Conservation (phyloP, 2,888 invertebrate species). For the Pseudolycoriella hygida region DNA sequence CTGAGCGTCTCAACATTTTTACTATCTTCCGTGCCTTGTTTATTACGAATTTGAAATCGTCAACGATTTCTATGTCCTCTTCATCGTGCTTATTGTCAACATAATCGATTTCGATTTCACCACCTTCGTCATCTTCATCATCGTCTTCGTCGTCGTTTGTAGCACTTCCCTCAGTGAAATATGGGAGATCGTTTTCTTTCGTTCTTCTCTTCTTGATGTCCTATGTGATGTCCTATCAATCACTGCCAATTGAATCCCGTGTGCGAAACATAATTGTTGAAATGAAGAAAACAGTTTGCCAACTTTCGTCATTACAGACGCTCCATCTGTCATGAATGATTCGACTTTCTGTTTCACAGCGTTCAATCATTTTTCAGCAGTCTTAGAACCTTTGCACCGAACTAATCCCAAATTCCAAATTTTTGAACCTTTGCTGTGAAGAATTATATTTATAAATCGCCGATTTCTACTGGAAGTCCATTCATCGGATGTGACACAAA, state of each 20-base stretch:
- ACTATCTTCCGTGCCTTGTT: too few species aligned
- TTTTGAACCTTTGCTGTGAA: slow-evolving; percentile 1
- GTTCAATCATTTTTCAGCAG: neutral
- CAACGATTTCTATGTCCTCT: too few species aligned
- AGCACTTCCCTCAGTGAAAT: neutral
- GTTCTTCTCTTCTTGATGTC: too few species aligned
- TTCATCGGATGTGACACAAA: slow-evolving; percentile 9
- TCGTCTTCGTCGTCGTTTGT: neutral
- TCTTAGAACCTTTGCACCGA: slow-evolving; percentile 9
- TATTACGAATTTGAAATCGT: too few species aligned
- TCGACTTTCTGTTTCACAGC: slow-evolving; percentile 9
- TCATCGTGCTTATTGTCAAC: too few species aligned
- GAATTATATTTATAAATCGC: neutral
- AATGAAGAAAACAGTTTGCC: slow-evolving; percentile 10
- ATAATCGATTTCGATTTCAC: neutral
- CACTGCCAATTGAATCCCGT: too few species aligned
- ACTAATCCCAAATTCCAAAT: slow-evolving; percentile 12
- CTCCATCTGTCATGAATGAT: slow-evolving; percentile 11
- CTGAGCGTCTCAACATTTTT: neutral
- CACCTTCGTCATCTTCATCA: neutral
- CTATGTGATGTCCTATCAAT: slow-evolving; percentile 13
- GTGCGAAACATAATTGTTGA: slow-evolving; percentile 14
- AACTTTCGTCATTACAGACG: slow-evolving; percentile 12
- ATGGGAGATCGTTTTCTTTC: too few species aligned
- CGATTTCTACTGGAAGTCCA: slow-evolving; percentile 4